These are phyloP conservation scores for Siniperca scherzeri DNA, from an alignment of 2,797 vertebrate genomes.

Conservation along the genomic window DNA sequence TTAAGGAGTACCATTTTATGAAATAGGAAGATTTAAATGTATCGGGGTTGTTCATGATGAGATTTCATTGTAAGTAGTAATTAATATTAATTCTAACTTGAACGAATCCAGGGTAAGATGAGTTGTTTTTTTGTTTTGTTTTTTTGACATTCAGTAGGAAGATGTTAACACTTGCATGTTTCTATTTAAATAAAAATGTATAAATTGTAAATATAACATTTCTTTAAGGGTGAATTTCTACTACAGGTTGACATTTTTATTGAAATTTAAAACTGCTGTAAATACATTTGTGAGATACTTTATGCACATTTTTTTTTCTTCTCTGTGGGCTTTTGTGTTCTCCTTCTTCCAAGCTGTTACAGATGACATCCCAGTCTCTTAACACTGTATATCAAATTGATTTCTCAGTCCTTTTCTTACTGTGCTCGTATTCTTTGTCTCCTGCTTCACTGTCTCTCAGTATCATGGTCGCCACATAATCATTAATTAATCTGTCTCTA, in stretches of 20 bases:
- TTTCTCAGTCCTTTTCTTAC: conserved; percentile 72
- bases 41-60: conserved; percentile 75
- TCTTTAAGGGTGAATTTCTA: conserved; percentile 90
- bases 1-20: conserved; percentile 72
- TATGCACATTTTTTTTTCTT: conserved; percentile 80
- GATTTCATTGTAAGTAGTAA: conserved; percentile 84
- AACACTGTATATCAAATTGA: conserved; percentile 79
- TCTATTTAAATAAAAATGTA: conserved; percentile 90
- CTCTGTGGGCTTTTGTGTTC: conserved; percentile 66
- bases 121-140: conserved; percentile 27
- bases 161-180: conserved; percentile 89
- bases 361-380: conserved; percentile 73
- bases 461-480: conserved; percentile 76
- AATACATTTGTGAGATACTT: conserved; percentile 86
- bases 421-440: conserved; percentile 75
- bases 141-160: conserved; percentile 79
- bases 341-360: conserved; percentile 70
- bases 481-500: conserved; percentile 69
- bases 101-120: conserved; percentile 87
- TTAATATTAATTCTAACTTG: conserved; percentile 85
- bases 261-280: conserved; percentile 87
- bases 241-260: conserved; percentile 88
- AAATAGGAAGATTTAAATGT: conserved; percentile 81
- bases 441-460: conserved; percentile 70
- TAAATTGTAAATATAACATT: conserved; percentile 89